Base-by-base conservation (phyloP, 2,888 invertebrate species). In the Liodrosophila aerea region DNA sequence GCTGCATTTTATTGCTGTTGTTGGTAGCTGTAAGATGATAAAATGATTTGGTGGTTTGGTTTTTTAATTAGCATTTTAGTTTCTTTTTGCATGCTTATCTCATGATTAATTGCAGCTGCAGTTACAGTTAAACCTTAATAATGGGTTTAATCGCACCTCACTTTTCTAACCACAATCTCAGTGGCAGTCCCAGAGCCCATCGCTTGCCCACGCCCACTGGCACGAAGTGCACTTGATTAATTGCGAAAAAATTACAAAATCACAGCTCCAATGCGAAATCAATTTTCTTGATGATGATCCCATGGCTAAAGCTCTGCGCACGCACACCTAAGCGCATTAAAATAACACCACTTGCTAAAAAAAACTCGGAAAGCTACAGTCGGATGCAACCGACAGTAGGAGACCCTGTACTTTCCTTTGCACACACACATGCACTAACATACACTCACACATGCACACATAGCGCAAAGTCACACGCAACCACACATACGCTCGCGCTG, bases 61-160 rank as follows among this genome's bases (percentile, higher is more conserved):
- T 22, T 75, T 83, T 84, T 84, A 84, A 84, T 80, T 81, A 81
- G 78, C 85, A 84, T 81, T 71, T 71, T 40, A 64, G 64, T 71
- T 44, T 18, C 51, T 53, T 12, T 63, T n/a, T 61, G 60, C 76
- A 70, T 76, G 78, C 81, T 83, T 80, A 83, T 84, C 84, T 63
- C 75, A 73, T 81, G 71, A 81, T 84, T 81, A 81, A 81, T 81
- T 75, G 78, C 80, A 50, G 57, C 63, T 53, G 75, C 78, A 73
- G 66, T 77, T 73, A 81, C 75, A 77, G 80, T 81, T 80, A 80
- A 77, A 45, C 59, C 47, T 67, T 84, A 81, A 81, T 81, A 77
- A 84, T 81, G 73, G 74, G 64, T 64, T 73, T 74, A 76, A 73
- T 41, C 40, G 33, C 16, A 8, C 12, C 45, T 46, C 29, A 30